A percentile compares a stretch with the other conserved stretches of the same genome.
Evolutionary conservation across 2,797 vertebrate genomes (phyloP).

Genomic region (Platalea minor): DNA sequence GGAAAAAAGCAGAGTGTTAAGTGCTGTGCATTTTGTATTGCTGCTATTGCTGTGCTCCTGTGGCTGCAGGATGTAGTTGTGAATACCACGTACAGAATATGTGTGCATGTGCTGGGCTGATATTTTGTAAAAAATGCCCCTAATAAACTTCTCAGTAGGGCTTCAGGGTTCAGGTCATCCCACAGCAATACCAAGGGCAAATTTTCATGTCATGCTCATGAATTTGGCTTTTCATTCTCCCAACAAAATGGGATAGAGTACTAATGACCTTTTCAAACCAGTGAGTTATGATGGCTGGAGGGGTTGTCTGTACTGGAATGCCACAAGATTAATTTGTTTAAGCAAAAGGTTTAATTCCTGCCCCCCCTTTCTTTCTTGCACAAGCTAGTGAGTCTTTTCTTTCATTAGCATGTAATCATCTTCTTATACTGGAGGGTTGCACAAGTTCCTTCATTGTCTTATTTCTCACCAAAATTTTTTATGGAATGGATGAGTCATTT

Average conservation of each 20-base stretch:
- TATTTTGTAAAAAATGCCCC: neutral
- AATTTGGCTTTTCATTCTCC: conserved; percentile 9
- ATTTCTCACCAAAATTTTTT: neutral
- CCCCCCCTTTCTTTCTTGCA: neutral
- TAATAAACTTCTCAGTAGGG: neutral
- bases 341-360: neutral
- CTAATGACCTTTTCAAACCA: conserved; percentile 39
- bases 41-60: neutral
- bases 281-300: conserved; percentile 31
- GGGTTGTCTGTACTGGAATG: conserved; percentile 4
- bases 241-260: neutral
- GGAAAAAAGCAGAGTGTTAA: neutral
- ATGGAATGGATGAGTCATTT: neutral
- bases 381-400: neutral
- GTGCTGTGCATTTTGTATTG: neutral
- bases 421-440: neutral
- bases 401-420: neutral
- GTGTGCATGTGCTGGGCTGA: neutral
- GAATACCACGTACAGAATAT: neutral
- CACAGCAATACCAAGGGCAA: neutral
- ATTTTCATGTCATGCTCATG: neutral
- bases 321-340: conserved; percentile 10
- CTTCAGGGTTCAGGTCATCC: neutral
- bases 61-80: neutral
- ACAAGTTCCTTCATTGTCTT: neutral